Base-by-base conservation (phyloP, 2,113 vertebrate species). In the Pachycephala philippinensis region DNA sequence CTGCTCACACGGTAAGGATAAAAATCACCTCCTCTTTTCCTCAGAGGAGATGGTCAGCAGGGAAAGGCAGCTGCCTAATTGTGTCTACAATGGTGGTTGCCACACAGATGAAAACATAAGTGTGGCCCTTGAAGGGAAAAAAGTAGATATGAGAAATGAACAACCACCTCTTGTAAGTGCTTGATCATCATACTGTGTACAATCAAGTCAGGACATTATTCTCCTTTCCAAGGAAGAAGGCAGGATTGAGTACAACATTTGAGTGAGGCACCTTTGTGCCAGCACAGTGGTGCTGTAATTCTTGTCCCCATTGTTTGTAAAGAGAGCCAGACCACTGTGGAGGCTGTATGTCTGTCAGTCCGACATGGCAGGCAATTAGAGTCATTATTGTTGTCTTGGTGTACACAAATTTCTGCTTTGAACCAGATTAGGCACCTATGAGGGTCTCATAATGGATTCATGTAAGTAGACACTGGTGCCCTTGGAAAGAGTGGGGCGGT, bases 1-100 rank as follows among this genome's bases (percentile, higher is more conserved):
- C 99, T 87, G 99, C 99, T 19, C 99, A 99, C 97, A 99, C 99
- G 61, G 99, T 99, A 98, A 98, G 98, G 40, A 30, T 45, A 45
- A 76, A 77, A 71, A 33, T 37, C 69, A 64, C 26, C 53, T 75
- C 16, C 22, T 65, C 15, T 21, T 71, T 39, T 53, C n/a, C 35
- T 89, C 13, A 50, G 30, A 86, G 54, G 13, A 94, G 40, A 27
- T 39, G 26, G 16, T 77, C 52, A 47, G 21, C 40, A 50, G n/a
- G 57, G 17, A 86, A 71, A 27, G 30, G 28, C 31, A 78, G 24
- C 42, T 91, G 35, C 21, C 28, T 45, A 10, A 9, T 47, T 63
- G 8, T 50, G 24, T 84, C 44, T 78, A 18, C 27, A 61, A 1
- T 56, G 27, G 66, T 63, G 37, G 11, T 15, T 71, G 79, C 44